Evolutionary conservation across 2,113 vertebrate species (phyloP), one percentile per base, ranked within the genome.

Genomic region (Gnathonemus longibarbis): DNA sequence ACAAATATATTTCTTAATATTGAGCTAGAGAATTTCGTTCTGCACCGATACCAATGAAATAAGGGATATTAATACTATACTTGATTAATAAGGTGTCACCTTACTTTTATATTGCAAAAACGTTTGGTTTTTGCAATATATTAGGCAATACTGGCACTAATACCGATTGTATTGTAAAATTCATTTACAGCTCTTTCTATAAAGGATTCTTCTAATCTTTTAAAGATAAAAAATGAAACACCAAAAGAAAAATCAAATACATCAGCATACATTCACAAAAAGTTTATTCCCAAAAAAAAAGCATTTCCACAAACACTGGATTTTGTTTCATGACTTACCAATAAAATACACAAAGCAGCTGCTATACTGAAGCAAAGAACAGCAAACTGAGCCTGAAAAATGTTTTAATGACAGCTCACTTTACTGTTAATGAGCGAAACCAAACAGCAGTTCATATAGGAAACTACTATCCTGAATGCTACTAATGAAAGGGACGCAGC

Each of bases 241-340:
- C n/a, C 45, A 17, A 83, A 8, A 24, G 58, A 15, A n/a, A 46
- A 70, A 46, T 21, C 56, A 70, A 35, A 21, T 35, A 19, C 19
- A 13, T 52, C 17, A 66, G 24, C 31, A 49, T 94, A 93, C 92
- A 94, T 94, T 95, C 92, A 94, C 90, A 92, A 92, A 4, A 66
- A 89, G 89, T 95, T 95, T 94, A 95, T 95, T 95, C 90, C 89
- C 85, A 7, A 91, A 90, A 91, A 52, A 90, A 90, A 91, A 93
- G 46, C 90, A 92, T 92, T 93, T 94, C 92, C 85, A 93, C 94
- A 92, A 89, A 91, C 88, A 91, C 85, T 17, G 13, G 46, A 74
- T 77, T 90, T 58, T 84, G 92, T 89, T 93, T 93, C 89, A 92
- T 90, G 84, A 77, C 62, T 74, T 5, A 89, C 90, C 91, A 93